Conservation (phyloP, 2,797 vertebrate genomes). For the Scolopax rusticola region DNA sequence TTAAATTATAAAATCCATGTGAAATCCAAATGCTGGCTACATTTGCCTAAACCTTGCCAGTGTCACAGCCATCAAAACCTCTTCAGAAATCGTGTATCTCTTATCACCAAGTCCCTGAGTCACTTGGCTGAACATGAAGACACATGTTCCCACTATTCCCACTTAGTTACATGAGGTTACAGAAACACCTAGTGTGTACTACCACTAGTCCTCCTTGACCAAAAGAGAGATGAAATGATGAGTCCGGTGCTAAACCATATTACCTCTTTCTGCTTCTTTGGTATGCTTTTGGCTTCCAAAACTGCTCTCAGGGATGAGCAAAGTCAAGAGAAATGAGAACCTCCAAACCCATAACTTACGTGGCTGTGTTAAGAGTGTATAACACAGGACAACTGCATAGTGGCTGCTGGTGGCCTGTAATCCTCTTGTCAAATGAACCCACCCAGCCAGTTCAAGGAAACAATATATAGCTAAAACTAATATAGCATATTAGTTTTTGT, state of each 20-base stretch:
- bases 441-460: background rate
- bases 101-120: background rate
- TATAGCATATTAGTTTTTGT: background rate
- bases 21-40: background rate
- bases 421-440: background rate
- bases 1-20: background rate
- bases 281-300: background rate
- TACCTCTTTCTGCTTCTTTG: background rate
- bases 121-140: background rate
- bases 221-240: background rate
- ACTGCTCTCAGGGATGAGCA: background rate
- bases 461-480: background rate
- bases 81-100: fast-evolving
- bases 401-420: background rate
- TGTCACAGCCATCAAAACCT: background rate
- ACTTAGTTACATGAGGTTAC: background rate
- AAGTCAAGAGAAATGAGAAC: background rate
- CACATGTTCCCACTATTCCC: background rate
- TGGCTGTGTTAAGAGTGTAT: background rate
- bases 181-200: background rate
- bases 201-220: background rate
- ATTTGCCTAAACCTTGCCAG: background rate
- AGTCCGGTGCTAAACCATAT: background rate
- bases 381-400: fast-evolving
- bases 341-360: background rate